Base-by-base conservation (phyloP, 1,140 invertebrate genomes). In the Doryteuthis pealeii region DNA sequence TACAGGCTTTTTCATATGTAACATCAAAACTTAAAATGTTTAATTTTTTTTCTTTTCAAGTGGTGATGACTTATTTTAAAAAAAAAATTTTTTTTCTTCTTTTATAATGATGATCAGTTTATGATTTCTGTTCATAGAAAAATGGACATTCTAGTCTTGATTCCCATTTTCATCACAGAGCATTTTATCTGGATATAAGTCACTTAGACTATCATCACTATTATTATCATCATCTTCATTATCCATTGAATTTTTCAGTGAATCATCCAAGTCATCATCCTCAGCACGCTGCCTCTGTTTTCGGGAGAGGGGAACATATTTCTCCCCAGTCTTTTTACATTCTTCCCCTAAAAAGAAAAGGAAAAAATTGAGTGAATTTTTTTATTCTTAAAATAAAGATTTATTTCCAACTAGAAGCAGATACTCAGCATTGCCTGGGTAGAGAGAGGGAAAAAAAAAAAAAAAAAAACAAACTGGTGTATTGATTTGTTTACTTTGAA, bases 291-390 rank as follows among this genome's bases (percentile, higher is more conserved):
- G 26, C 6, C 18, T 62, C 6, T 22, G 54, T 62, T 62, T 22
- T 62, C 26, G 10, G 5, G 18, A n/a, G 18, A 28, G 10, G 6
- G 26, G 22, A n/a, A 62, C 26, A 62, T 62, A 83, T 67, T 73
- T 76, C 32, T 76, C 76, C 4, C 83, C 83, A 4, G 74, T 80
- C 67, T 78, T 78, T 70, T 84, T 76, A 73, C 81, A 84, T 65
- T 78, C 78, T 40, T 80, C 71, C 81, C 81, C 83, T 84, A 72
- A 14, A 79, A 76, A 18, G 33, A 2, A 75, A 35, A 15, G n/a
- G 54, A 70, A 33, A 45, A 54, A 73, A 22, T 32, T n/a, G n/a
- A n/a, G n/a, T n/a, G n/a, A n/a, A n/a, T n/a, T 49, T 22, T 31
- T 32, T 65, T 26, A 6, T 32, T 58, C 8, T 15, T 35, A 26